These are phyloP conservation scores for Cherax quadricarinatus DNA, from an alignment of 1,140 invertebrate species.

Conservation along the genomic window DNA sequence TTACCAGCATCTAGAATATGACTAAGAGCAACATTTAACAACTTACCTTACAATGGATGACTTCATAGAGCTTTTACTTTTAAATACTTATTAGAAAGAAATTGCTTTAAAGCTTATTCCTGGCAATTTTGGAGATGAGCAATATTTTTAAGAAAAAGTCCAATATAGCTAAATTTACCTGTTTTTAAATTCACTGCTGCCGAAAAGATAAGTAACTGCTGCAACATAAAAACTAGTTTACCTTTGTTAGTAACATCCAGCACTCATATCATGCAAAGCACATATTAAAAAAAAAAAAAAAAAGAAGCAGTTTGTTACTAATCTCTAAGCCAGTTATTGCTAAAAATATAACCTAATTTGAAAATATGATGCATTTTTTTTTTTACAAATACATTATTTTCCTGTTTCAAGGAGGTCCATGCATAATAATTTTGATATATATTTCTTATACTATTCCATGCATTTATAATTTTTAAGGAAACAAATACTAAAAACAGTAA, in stretches of 20 bases:
- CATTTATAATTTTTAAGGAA: neutral
- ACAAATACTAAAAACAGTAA: neutral
- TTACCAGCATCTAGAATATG: neutral
- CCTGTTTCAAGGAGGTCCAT: neutral
- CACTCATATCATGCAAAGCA: neutral
- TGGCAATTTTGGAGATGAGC: neutral
- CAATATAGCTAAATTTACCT: neutral
- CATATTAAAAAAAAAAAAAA: neutral
- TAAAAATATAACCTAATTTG: too few species aligned
- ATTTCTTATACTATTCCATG: neutral
- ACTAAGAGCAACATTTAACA: neutral
- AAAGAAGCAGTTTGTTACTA: too few species aligned
- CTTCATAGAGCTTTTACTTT: neutral
- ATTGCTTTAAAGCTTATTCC: neutral
- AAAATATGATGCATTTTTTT: too few species aligned
- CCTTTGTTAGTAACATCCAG: slow-evolving; percentile 5
- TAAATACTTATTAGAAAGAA: neutral
- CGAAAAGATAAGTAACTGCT: neutral
- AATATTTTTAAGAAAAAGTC: neutral
- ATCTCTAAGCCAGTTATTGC: too few species aligned
- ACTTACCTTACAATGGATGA: neutral
- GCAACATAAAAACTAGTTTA: neutral
- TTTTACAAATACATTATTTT: neutral
- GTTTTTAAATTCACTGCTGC: neutral
- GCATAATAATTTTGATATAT: neutral